phyloP scores from a whole-genome alignment of 2,797 vertebrate genomes.

The Enteromius viviparus region DNA sequence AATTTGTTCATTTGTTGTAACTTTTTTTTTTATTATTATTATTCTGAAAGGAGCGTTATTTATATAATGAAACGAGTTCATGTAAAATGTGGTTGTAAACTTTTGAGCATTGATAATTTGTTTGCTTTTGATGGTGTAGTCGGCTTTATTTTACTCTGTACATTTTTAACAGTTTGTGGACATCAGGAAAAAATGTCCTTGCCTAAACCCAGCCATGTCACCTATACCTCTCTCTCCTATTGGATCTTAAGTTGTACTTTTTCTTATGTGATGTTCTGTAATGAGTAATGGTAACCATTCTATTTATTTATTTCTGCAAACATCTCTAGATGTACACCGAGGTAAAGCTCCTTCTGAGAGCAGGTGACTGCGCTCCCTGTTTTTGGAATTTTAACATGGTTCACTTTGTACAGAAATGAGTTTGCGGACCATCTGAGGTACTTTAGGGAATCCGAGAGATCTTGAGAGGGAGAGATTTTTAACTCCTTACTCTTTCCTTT shows the following conservation, averaged over 20 bases:
- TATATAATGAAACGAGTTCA: slow-evolving; percentile 79
- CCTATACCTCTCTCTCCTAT: slow-evolving; percentile 65
- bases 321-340: slow-evolving; percentile 67
- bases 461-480: slow-evolving; percentile 54
- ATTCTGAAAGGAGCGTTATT: slow-evolving; percentile 71
- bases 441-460: slow-evolving; percentile 21
- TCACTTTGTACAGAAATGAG: slow-evolving; percentile 72
- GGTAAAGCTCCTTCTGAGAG: slow-evolving; percentile 60
- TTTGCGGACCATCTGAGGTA: slow-evolving; percentile 42
- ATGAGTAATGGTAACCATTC: slow-evolving; percentile 72
- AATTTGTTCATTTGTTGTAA: slow-evolving; percentile 49
- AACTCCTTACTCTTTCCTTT: slow-evolving; percentile 68
- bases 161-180: slow-evolving; percentile 72
- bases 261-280: slow-evolving; percentile 75
- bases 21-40: slow-evolving; percentile 51
- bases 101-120: slow-evolving; percentile 78
- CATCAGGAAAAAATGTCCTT: slow-evolving; percentile 66
- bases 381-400: slow-evolving; percentile 72
- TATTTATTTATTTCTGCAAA: slow-evolving; percentile 81
- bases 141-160: slow-evolving; percentile 69
- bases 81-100: slow-evolving; percentile 83
- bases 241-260: slow-evolving; percentile 77
- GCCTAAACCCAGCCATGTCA: slow-evolving; percentile 60
- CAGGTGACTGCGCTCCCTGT: slow-evolving; percentile 66
- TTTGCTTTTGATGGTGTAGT: slow-evolving; percentile 75